Conservation (phyloP, 2,888 invertebrate species). For the Phortica okadai region DNA sequence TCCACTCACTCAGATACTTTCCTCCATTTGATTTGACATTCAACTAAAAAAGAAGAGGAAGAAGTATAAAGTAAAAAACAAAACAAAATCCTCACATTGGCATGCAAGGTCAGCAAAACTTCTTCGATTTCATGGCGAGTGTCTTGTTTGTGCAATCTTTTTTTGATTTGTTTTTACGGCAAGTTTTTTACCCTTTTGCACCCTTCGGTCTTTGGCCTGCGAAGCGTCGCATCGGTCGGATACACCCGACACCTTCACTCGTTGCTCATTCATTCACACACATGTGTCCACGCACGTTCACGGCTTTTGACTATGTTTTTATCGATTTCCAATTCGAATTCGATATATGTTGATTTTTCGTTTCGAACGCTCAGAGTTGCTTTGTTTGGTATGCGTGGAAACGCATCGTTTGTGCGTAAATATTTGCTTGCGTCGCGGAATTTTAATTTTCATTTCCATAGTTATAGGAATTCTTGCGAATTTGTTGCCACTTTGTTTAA, state of each 20-base stretch:
- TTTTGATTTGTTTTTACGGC: background rate
- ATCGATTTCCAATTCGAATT: background rate
- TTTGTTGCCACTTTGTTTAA: too few species aligned
- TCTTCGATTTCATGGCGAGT: background rate
- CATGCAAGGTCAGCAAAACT: slow-evolving; percentile 55
- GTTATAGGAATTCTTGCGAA: background rate
- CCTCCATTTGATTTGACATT: slow-evolving; percentile 32
- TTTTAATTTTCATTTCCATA: slow-evolving; percentile 31
- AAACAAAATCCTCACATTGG: slow-evolving; percentile 50
- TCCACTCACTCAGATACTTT: slow-evolving; percentile 16
- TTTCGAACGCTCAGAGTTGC: background rate
- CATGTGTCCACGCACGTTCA: background rate
- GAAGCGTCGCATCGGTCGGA: background rate
- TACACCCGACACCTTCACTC: background rate
- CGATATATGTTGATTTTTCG: background rate
- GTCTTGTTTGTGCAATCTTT: slow-evolving; percentile 8
- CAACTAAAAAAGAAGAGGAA: slow-evolving; percentile 16
- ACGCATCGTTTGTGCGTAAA: slow-evolving; percentile 21
- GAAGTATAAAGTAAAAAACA: slow-evolving; percentile 2
- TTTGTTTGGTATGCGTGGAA: slow-evolving; percentile 26
- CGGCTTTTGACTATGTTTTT: background rate
- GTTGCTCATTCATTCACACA: slow-evolving; percentile 1
- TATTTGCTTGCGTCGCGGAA: slow-evolving; percentile 32
- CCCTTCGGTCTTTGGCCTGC: background rate
- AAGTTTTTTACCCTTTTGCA: slow-evolving; percentile 1